Conservation (phyloP, 2,113 vertebrate species). For the Gnathonemus longibarbis region DNA sequence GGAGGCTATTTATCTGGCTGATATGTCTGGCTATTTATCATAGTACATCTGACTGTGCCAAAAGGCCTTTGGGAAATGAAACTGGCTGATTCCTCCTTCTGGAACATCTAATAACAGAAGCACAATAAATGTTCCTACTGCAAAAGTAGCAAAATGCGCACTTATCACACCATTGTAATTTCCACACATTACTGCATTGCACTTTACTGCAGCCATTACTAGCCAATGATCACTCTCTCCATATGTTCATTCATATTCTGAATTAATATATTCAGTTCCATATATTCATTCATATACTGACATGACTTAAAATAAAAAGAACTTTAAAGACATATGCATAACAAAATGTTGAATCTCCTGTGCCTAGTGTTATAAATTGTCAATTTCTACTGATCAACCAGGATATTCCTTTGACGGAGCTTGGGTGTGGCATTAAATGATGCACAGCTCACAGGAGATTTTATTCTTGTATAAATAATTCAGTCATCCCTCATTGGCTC, state of each 20-base stretch:
- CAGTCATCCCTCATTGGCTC: neutral
- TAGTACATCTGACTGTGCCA: slow-evolving; percentile 45
- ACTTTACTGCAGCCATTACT: neutral
- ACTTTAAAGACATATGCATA: neutral
- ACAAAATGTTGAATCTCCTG: neutral
- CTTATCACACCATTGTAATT: neutral
- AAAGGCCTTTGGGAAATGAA: slow-evolving; percentile 28
- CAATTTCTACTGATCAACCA: neutral
- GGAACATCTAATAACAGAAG: slow-evolving; percentile 39
- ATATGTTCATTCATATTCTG: neutral
- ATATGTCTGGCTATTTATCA: slow-evolving; percentile 45
- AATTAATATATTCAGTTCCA: neutral
- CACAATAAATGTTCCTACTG: slow-evolving; percentile 14
- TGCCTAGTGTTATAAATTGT: neutral
- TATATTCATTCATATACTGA: neutral
- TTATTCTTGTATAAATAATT: neutral
- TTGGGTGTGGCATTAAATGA: neutral
- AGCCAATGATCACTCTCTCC: neutral
- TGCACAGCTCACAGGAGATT: neutral
- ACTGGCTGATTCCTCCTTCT: slow-evolving; percentile 20
- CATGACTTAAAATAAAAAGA: neutral
- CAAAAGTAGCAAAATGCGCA: neutral
- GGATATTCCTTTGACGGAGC: neutral
- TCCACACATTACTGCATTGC: neutral
- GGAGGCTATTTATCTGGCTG: neutral